A percentile compares a stretch with the other conserved stretches of the same genome.
These are phyloP conservation scores for Arothron firmamentum DNA, from an alignment of 2,113 vertebrate species.

Conservation along the genomic window DNA sequence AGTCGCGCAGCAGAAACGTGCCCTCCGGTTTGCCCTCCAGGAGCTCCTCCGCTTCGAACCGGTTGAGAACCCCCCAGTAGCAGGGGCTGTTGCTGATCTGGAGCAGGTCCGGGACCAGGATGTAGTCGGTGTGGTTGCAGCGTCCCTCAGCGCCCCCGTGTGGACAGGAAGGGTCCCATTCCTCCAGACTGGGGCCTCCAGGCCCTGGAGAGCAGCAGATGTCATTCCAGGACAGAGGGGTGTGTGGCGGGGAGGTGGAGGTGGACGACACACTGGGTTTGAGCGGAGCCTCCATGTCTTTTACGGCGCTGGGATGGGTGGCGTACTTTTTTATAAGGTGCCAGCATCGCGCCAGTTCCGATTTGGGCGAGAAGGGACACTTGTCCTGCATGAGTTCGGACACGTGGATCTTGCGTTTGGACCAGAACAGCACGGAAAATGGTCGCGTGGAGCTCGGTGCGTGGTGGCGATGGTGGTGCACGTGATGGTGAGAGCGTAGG, in stretches of 20 bases:
- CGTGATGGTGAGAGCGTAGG: constrained; percentile 82
- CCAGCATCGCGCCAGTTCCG: constrained; percentile 91
- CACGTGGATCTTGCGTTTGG: constrained; percentile 93
- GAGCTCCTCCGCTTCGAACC: constrained; percentile 91
- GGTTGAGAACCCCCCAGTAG: constrained; percentile 97
- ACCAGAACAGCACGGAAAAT: constrained; percentile 79
- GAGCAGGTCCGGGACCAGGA: constrained; percentile 94
- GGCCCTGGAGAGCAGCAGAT: constrained; percentile 61
- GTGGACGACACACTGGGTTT: constrained; percentile 60
- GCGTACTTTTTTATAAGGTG: constrained; percentile 90
- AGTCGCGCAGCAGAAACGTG: constrained; percentile 91
- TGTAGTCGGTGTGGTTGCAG: constrained; percentile 78
- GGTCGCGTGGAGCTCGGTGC: constrained; percentile 58
- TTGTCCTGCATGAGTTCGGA: constrained; percentile 94
- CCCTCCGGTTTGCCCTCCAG: constrained; percentile 95
- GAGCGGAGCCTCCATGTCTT: constrained; percentile 71
- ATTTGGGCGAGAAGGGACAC: constrained; percentile 90
- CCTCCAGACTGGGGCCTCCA: constrained; percentile 70
- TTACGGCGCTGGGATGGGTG: constrained; percentile 62
- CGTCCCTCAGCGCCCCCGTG: constrained; percentile 70
- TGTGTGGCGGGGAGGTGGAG: constrained; percentile 63
- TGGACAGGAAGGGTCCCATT: constrained; percentile 85
- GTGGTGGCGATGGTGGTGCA: constrained; percentile 78
- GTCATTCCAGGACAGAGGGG: constrained; percentile 72
- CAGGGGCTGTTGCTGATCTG: constrained; percentile 95